Conservation (phyloP, 2,797 vertebrate species). For the Lacerta bilineata region DNA sequence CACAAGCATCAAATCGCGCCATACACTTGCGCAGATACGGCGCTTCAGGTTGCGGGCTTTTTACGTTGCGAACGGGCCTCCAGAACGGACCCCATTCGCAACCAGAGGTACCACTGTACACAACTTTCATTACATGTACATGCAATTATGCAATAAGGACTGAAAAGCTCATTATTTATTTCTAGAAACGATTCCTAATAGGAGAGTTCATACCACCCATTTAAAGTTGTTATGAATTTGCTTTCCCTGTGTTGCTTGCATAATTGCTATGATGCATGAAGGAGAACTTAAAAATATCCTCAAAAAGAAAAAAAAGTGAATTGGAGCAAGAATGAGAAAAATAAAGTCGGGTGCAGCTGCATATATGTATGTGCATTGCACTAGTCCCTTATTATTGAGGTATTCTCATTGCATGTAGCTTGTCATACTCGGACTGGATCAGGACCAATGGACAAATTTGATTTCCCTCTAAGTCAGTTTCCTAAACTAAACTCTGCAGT, state of each 20-base stretch:
- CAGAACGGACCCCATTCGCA: too few species aligned
- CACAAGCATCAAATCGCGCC: too few species aligned
- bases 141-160: slow-evolving; percentile 48
- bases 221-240: slow-evolving; percentile 1
- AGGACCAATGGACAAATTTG: not conserved
- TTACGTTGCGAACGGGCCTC: too few species aligned
- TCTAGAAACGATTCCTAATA: slow-evolving; percentile 57
- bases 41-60: too few species aligned
- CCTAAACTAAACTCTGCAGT: not conserved
- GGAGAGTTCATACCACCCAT: not conserved
- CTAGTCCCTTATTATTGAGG: not conserved
- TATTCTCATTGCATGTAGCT: not conserved
- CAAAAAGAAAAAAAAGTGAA: not conserved
- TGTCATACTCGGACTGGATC: not conserved
- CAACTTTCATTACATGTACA: not conserved
- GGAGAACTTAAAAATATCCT: not conserved
- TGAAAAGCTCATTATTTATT: slow-evolving; percentile 27
- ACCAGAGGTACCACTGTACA: too few species aligned
- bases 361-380: not conserved
- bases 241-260: not conserved
- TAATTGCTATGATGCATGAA: not conserved
- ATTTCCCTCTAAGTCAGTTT: not conserved
- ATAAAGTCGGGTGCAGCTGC: not conserved
- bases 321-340: not conserved
- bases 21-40: too few species aligned